Conservation (phyloP, 2,113 vertebrate genomes). For the Gallinago jamesoni region DNA sequence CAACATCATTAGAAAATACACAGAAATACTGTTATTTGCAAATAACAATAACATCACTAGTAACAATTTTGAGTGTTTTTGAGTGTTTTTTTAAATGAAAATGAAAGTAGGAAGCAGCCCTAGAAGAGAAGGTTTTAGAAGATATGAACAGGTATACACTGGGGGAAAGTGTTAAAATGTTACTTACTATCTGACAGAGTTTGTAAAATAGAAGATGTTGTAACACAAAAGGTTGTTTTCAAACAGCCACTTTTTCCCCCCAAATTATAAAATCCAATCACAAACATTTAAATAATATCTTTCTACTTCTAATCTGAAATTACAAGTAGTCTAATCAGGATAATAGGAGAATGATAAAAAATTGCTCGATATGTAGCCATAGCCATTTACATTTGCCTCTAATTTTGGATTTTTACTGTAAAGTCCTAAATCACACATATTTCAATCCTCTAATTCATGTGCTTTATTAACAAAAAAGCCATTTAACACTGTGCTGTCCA, state of each 20-base stretch:
- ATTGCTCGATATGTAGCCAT: background rate
- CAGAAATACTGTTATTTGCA: background rate
- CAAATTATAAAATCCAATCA: background rate
- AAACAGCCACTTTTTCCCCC: rapidly evolving
- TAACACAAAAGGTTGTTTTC: background rate
- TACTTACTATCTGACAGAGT: background rate
- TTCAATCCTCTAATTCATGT: background rate
- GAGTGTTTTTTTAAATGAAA: background rate
- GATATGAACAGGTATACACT: background rate
- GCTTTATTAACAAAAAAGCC: background rate
- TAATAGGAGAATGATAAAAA: background rate
- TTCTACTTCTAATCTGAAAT: background rate
- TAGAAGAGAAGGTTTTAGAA: background rate
- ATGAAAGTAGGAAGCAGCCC: background rate
- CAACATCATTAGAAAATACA: background rate
- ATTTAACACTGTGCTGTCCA: background rate
- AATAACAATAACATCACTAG: background rate
- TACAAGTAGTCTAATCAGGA: background rate
- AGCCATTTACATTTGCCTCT: background rate
- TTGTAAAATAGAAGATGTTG: background rate
- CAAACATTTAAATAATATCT: background rate
- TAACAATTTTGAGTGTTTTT: background rate
- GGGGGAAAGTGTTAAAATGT: background rate
- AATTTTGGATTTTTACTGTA: background rate
- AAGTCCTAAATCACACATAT: background rate